Percentiles rank a stretch among this genome's conserved stretches.
These are phyloP conservation scores for Hydrophis major DNA, from an alignment of 2,797 vertebrate genomes.

Conservation along the genomic window DNA sequence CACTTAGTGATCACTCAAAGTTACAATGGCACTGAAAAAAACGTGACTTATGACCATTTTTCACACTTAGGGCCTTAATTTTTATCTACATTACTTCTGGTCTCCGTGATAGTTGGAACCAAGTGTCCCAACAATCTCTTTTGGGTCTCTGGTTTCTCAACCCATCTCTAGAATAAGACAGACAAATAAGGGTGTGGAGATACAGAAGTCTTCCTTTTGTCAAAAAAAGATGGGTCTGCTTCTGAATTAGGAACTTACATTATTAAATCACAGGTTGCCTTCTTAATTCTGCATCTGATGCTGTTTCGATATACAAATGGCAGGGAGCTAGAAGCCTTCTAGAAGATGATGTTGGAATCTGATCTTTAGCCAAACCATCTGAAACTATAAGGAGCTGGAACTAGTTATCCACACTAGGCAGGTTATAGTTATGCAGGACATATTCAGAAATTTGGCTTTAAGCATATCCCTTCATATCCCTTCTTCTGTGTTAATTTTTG, in stretches of 20 bases:
- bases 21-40: neutral
- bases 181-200: neutral
- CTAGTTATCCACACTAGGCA: neutral
- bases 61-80: neutral
- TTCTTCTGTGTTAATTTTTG: slow-evolving; percentile 22
- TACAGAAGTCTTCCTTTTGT: neutral
- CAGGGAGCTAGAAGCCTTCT: neutral
- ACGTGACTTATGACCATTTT: neutral
- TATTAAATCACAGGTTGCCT: neutral
- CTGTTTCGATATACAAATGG: neutral
- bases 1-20: neutral
- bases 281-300: neutral
- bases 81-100: neutral
- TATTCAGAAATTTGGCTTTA: slow-evolving; percentile 15
- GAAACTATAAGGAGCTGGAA: neutral
- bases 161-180: neutral
- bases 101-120: neutral
- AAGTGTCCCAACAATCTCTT: neutral
- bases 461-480: slow-evolving; percentile 17
- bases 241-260: neutral
- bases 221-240: neutral
- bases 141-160: neutral
- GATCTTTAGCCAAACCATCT: neutral
- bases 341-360: neutral
- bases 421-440: neutral